phyloP scores from a whole-genome alignment of 2,113 vertebrate genomes.

The Eulacestoma nigropectus region DNA sequence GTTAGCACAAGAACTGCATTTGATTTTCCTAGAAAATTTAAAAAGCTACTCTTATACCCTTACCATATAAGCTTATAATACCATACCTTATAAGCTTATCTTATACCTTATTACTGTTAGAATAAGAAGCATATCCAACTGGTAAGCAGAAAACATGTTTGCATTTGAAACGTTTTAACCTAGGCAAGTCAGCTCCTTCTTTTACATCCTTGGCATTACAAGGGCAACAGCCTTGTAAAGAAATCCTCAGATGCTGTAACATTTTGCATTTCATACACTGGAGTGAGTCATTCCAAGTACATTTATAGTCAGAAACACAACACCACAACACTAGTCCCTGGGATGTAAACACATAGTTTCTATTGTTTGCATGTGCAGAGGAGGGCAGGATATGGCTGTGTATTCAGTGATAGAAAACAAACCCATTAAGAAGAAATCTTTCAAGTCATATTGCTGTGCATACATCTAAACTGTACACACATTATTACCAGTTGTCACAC shows the following conservation, averaged over 20 bases:
- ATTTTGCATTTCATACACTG: not conserved
- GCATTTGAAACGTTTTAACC: not conserved
- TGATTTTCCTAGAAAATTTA: not conserved
- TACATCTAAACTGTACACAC: not conserved
- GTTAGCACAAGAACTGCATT: not conserved
- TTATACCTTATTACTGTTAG: not conserved
- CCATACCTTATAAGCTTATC: too few species aligned
- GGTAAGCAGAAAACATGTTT: not conserved
- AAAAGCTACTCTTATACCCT: not conserved
- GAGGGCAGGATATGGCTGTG: not conserved
- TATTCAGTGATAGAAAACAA: not conserved
- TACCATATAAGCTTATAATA: too few species aligned
- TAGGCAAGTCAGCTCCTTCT: not conserved
- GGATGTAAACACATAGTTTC: not conserved
- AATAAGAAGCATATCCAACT: not conserved
- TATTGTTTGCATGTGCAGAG: not conserved
- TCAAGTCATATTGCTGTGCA: not conserved
- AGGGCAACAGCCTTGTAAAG: not conserved
- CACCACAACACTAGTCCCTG: not conserved
- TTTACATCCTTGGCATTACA: not conserved
- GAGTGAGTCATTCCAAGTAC: not conserved
- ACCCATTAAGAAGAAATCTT: not conserved
- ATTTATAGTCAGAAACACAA: not conserved
- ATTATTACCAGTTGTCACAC: not conserved
- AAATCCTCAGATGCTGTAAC: not conserved